Evolutionary conservation across 1,140 invertebrate species (phyloP).

Genomic region (Ceratina calcarata): DNA sequence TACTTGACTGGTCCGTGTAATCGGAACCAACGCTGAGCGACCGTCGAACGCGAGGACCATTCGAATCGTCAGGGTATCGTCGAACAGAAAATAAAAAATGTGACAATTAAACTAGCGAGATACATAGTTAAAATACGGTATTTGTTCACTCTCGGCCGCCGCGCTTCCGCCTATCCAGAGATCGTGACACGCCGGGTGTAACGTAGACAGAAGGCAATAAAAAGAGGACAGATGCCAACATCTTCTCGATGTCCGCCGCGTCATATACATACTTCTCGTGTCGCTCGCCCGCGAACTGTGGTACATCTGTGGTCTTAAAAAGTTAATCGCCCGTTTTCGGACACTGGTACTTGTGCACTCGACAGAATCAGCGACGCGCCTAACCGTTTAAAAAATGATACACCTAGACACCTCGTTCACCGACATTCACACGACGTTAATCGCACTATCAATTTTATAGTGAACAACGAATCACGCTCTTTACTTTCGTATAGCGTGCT

Average conservation of each 20-base stretch:
- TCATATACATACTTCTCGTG: slow-evolving; percentile 29
- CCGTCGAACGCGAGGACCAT: neutral
- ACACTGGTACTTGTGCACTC: slow-evolving; percentile 25
- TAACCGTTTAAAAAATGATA: slow-evolving; percentile 49
- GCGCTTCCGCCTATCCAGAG: neutral
- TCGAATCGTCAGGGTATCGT: neutral
- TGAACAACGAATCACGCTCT: slow-evolving; percentile 50
- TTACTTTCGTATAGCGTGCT: slow-evolving; percentile 22
- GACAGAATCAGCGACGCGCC: slow-evolving; percentile 51
- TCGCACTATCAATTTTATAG: slow-evolving; percentile 18
- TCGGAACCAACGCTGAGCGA: slow-evolving; percentile 35
- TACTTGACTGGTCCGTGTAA: slow-evolving; percentile 48
- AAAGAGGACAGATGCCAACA: slow-evolving; percentile 55
- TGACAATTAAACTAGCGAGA: neutral
- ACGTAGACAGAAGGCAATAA: slow-evolving; percentile 46
- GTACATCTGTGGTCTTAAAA: slow-evolving; percentile 27
- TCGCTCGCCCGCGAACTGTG: slow-evolving; percentile 15
- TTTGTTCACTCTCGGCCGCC: neutral
- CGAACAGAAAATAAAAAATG: neutral
- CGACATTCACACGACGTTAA: slow-evolving; percentile 41
- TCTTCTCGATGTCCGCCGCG: slow-evolving; percentile 74
- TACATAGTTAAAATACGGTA: slow-evolving; percentile 2
- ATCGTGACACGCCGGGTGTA: neutral
- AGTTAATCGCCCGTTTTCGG: slow-evolving; percentile 21
- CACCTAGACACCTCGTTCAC: slow-evolving; percentile 46